Conservation (phyloP, 1,140 invertebrate genomes). For the Brachionus plicatilis region DNA sequence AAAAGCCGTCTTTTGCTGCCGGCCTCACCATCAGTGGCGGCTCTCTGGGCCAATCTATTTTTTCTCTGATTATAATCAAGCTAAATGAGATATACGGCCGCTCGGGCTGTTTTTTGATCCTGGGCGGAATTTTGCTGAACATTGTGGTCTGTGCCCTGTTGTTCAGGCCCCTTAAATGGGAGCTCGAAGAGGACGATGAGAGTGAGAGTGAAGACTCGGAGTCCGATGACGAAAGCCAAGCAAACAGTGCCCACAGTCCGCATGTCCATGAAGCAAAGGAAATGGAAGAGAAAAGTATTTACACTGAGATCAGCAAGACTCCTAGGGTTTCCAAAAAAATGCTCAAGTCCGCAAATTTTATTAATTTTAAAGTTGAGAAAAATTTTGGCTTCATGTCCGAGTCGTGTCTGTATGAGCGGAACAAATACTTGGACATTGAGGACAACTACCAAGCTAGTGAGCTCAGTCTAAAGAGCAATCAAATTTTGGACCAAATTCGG, state of each 20-base stretch:
- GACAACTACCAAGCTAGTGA: background rate
- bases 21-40: conserved; percentile 37
- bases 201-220: background rate
- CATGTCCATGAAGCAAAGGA: background rate
- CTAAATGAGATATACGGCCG: conserved; percentile 23
- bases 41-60: conserved; percentile 38
- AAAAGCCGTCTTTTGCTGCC: conserved; percentile 36
- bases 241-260: background rate
- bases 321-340: background rate
- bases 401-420: background rate
- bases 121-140: conserved; percentile 14
- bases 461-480: conserved; percentile 19
- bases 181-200: conserved; percentile 11
- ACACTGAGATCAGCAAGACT: background rate
- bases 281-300: background rate
- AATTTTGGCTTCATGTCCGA: conserved; percentile 21
- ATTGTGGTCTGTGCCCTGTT: conserved; percentile 13
- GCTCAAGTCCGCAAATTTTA: background rate
- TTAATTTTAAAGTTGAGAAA: conserved; percentile 5
- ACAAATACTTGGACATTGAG: background rate
- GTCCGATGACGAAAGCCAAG: background rate
- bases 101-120: conserved; percentile 3
- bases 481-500: background rate
- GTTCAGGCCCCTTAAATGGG: conserved; percentile 13
- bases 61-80: conserved; percentile 28